These are phyloP conservation scores for Myotis davidii DNA, from an alignment of 2,113 vertebrate genomes.

Conservation along the genomic window DNA sequence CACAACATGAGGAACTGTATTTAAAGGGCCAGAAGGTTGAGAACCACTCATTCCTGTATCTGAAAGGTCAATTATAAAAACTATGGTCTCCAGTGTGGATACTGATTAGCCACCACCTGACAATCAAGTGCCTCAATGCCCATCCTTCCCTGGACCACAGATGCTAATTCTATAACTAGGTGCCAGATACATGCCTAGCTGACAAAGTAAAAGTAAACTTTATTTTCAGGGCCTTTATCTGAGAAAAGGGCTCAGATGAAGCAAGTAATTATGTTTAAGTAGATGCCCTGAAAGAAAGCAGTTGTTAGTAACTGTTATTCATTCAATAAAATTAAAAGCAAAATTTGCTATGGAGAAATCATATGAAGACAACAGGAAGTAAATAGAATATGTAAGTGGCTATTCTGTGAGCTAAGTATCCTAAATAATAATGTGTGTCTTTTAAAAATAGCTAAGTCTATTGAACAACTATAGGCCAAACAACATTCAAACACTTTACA, in stretches of 20 bases:
- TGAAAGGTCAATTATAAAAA: not conserved
- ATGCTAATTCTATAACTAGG: not conserved
- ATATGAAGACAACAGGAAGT: not conserved
- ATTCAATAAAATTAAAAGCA: slow-evolving; percentile 48
- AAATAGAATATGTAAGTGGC: not conserved
- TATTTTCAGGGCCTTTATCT: not conserved
- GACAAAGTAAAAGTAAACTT: slow-evolving; percentile 2
- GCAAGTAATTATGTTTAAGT: not conserved
- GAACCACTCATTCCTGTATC: not conserved
- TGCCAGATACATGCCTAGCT: not conserved
- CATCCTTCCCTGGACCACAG: not conserved
- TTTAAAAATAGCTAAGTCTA: not conserved
- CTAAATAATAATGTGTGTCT: not conserved
- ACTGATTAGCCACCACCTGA: not conserved
- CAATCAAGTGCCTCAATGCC: not conserved
- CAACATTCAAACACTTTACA: not conserved
- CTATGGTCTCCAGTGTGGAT: not conserved
- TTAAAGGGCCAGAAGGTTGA: too few relatives aligned
- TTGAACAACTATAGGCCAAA: not conserved
- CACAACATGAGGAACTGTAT: too few relatives aligned
- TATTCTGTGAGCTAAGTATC: not conserved
- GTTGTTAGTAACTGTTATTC: not conserved
- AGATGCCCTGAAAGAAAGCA: not conserved
- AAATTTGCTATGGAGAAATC: slow-evolving; percentile 52
- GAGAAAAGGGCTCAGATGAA: not conserved